Evolutionary conservation across 2,113 vertebrate species (phyloP).

Genomic region (Corythornis vintsioides): DNA sequence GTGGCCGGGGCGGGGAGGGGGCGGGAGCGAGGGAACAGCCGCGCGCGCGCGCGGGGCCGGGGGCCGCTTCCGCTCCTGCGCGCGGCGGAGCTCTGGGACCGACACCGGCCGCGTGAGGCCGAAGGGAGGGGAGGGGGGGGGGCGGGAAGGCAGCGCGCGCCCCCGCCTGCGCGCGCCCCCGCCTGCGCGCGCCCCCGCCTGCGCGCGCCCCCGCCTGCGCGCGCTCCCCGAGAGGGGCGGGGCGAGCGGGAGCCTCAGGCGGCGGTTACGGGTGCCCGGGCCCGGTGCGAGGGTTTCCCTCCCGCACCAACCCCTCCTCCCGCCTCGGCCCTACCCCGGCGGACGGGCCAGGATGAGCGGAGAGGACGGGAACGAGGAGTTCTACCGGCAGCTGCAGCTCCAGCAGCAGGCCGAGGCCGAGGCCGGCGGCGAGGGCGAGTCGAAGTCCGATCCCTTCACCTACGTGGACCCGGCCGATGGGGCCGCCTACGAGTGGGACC

Average conservation of each 20-base stretch:
- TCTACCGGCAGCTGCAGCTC: constrained; percentile 89
- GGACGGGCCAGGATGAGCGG: constrained; percentile 12
- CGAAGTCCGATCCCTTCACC: constrained; percentile 77
- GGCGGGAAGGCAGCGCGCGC: no score
- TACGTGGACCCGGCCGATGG: constrained; percentile 86
- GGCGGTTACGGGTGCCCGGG: background rate
- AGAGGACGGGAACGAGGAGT: constrained; percentile 82
- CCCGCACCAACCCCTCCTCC: no score
- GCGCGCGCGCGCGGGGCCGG: no score
- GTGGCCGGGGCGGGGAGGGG: fast-evolving
- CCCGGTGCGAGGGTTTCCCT: background rate
- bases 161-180: no score
- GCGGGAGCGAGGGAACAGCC: background rate
- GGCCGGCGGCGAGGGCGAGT: constrained; percentile 37
- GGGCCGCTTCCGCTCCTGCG: background rate
- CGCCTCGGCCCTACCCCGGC: no score
- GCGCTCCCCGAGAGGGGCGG: background rate
- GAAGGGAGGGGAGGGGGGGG: background rate
- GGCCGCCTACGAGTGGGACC: constrained; percentile 92
- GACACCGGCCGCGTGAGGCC: background rate
- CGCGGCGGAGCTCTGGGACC: fast-evolving
- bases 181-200: background rate
- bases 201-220: background rate
- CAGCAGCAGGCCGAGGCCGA: constrained; percentile 83
- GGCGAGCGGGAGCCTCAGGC: background rate